These are phyloP conservation scores for Enhydra lutris DNA, from an alignment of 2,113 vertebrate species.

Conservation along the genomic window DNA sequence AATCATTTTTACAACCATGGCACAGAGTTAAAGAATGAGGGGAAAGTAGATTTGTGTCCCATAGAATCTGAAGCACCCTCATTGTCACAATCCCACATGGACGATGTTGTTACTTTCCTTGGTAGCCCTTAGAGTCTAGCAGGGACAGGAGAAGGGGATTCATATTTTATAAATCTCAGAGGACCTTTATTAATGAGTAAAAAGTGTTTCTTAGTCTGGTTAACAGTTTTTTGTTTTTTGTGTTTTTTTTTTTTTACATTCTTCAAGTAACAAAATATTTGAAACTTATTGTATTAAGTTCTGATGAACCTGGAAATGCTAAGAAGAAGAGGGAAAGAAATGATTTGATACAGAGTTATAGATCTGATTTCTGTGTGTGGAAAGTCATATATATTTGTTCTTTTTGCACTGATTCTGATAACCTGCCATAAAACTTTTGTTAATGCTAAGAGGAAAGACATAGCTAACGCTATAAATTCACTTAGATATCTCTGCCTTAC, in stretches of 20 bases:
- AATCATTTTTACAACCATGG: neutral
- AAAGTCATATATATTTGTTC: constrained; percentile 57
- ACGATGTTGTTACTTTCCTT: neutral
- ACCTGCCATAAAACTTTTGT: constrained; percentile 64
- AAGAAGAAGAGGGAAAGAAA: neutral
- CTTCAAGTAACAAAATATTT: constrained; percentile 8
- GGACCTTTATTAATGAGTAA: neutral
- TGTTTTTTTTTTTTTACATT: neutral
- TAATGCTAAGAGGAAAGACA: constrained; percentile 67
- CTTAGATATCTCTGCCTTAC: constrained; percentile 67
- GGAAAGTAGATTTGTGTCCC: neutral
- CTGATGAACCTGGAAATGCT: neutral
- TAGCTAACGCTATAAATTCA: constrained; percentile 63
- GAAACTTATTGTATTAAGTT: neutral
- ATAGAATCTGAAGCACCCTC: neutral
- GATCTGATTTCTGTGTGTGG: neutral
- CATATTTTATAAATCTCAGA: neutral
- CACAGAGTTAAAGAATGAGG: neutral
- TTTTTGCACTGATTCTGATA: constrained; percentile 62
- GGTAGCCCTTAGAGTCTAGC: neutral
- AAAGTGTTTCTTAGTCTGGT: neutral
- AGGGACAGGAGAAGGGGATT: neutral
- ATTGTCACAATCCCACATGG: neutral
- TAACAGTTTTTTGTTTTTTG: neutral
- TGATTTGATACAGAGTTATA: neutral